Evolutionary conservation across 2,888 invertebrate species (phyloP).

Genomic region (Bhutanitis thaidina): DNA sequence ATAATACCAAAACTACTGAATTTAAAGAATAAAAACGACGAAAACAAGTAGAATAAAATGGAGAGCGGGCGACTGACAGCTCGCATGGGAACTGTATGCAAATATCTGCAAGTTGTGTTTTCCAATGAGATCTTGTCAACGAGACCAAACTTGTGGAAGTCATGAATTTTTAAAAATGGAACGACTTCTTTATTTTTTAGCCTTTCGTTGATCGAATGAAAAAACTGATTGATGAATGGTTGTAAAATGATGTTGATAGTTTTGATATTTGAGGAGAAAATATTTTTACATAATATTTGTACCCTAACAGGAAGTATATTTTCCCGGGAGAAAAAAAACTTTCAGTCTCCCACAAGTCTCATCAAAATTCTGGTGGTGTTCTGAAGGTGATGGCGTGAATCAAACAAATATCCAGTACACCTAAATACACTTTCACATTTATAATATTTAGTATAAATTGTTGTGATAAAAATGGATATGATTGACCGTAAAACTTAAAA

Average conservation of each 20-base stretch:
- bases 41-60: conserved; percentile 33
- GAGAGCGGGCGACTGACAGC: conserved; percentile 39
- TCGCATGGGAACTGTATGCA: conserved; percentile 63
- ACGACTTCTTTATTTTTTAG: conserved; percentile 7
- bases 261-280: too few relatives aligned
- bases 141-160: conserved; percentile 23
- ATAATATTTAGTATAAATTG: too few relatives aligned
- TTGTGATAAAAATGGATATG: too few relatives aligned
- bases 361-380: too few relatives aligned
- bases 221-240: background rate
- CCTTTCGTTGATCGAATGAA: background rate
- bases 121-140: conserved; percentile 47
- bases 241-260: background rate
- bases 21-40: conserved; percentile 30
- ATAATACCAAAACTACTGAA: conserved; percentile 12
- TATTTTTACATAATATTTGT: too few relatives aligned
- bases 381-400: too few relatives aligned
- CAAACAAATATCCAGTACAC: too few relatives aligned
- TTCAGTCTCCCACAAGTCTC: too few relatives aligned
- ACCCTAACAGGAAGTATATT: too few relatives aligned
- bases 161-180: conserved; percentile 19
- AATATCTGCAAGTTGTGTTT: conserved; percentile 45
- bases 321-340: too few relatives aligned
- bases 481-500: too few relatives aligned
- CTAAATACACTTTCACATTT: too few relatives aligned